Percentiles rank a stretch among this genome's conserved stretches.
phyloP scores from a whole-genome alignment of 2,797 vertebrate genomes.

The Poeciliopsis paucimaculata region DNA sequence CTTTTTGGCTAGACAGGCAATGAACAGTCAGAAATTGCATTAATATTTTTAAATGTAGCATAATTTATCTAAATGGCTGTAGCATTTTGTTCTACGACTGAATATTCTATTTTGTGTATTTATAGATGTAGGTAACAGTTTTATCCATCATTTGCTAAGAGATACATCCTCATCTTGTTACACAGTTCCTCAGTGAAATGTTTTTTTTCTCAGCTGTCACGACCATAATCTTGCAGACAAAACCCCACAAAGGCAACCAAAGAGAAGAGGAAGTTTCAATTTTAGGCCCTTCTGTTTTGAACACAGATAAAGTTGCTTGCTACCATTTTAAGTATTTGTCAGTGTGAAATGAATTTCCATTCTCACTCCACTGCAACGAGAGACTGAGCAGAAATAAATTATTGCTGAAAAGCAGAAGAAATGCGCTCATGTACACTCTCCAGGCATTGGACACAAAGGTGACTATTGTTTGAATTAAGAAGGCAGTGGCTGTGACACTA shows the following conservation, averaged over 20 bases:
- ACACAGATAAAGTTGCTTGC: slow-evolving; percentile 20
- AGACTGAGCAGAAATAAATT: slow-evolving; percentile 39
- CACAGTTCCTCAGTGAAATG: slow-evolving; percentile 49
- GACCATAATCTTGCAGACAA: slow-evolving; percentile 25
- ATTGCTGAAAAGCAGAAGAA: slow-evolving; percentile 45
- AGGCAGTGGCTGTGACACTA: slow-evolving; percentile 63
- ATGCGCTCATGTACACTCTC: slow-evolving; percentile 26
- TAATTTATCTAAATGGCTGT: neutral
- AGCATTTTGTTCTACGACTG: too few species aligned
- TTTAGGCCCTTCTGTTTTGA: slow-evolving; percentile 20
- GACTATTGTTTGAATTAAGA: slow-evolving; percentile 67
- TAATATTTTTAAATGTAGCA: neutral
- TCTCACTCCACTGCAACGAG: slow-evolving; percentile 37
- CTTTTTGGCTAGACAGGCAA: neutral
- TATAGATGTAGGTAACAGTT: slow-evolving; percentile 6
- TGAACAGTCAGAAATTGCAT: neutral
- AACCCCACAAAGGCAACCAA: neutral
- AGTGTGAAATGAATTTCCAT: slow-evolving; percentile 42
- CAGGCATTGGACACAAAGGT: slow-evolving; percentile 66
- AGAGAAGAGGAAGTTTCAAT: slow-evolving; percentile 54
- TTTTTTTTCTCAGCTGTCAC: slow-evolving; percentile 31
- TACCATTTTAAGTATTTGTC: slow-evolving; percentile 12
- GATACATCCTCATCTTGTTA: slow-evolving; percentile 51
- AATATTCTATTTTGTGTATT: neutral
- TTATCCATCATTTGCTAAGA: slow-evolving; percentile 3